Percentiles rank a stretch among this genome's conserved stretches.
Conservation (phyloP, 2,113 vertebrate species). For the Gymnorhina tibicen region DNA sequence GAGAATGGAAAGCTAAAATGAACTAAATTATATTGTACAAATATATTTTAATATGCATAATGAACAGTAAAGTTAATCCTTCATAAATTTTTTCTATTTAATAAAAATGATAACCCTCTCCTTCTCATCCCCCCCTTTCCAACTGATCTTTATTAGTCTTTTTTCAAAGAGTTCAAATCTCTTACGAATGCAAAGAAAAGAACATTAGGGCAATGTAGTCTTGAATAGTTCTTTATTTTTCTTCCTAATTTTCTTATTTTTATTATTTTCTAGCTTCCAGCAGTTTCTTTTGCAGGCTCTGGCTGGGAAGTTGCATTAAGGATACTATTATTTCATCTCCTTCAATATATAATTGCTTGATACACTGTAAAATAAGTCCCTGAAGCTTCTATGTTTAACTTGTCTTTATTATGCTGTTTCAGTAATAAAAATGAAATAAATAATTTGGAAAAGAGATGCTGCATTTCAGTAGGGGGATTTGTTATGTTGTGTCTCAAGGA, state of each 20-base stretch:
- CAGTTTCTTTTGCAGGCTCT: background rate
- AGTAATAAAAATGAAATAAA: background rate
- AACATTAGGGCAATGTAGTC: background rate
- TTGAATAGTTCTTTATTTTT: background rate
- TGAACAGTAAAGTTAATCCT: background rate
- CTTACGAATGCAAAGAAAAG: background rate
- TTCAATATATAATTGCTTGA: background rate
- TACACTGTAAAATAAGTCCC: slow-evolving; percentile 17
- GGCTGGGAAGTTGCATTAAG: background rate
- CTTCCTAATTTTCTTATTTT: background rate
- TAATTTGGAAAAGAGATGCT: background rate
- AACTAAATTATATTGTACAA: background rate
- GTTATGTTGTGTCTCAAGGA: background rate
- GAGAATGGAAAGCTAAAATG: background rate
- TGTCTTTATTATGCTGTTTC: background rate
- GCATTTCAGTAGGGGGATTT: background rate
- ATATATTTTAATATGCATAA: background rate
- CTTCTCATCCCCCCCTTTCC: background rate
- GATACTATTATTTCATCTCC: slow-evolving; percentile 5
- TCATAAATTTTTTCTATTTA: background rate
- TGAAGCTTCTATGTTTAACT: background rate
- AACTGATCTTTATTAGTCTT: background rate
- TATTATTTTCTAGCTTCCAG: background rate
- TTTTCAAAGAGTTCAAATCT: background rate
- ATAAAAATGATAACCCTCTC: background rate